phyloP scores from a whole-genome alignment of 2,888 invertebrate species.

The Conchocele bisecta region DNA sequence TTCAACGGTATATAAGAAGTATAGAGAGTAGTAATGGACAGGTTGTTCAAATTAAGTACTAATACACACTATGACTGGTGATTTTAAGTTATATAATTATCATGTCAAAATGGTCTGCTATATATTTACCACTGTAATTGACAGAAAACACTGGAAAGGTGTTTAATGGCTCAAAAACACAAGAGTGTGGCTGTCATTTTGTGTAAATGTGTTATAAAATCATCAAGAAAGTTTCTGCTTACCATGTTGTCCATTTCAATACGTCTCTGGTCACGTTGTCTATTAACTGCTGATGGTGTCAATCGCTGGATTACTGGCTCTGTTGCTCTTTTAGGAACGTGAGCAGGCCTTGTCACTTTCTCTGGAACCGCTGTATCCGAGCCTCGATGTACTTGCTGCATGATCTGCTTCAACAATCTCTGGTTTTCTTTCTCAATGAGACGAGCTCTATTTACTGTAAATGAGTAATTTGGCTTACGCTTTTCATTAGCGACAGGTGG shows the following conservation, averaged over 20 bases:
- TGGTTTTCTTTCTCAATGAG: constrained; percentile 79
- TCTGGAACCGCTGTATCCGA: constrained; percentile 35
- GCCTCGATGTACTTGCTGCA: constrained; percentile 58
- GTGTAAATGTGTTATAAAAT: not conserved
- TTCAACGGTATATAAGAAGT: too few relatives aligned
- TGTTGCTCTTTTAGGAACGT: constrained; percentile 27
- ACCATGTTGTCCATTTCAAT: constrained; percentile 85
- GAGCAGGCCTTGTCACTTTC: constrained; percentile 4
- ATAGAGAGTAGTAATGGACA: too few relatives aligned
- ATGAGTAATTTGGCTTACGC: constrained; percentile 68
- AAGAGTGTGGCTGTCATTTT: not conserved
- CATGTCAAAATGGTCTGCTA: too few relatives aligned
- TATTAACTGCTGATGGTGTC: constrained; percentile 84
- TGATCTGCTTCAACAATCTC: constrained; percentile 75
- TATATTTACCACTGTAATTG: too few relatives aligned
- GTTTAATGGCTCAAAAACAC: too few relatives aligned
- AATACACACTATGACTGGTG: too few relatives aligned
- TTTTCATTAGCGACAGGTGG: constrained; percentile 61
- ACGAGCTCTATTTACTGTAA: constrained; percentile 68
- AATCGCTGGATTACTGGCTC: constrained; percentile 61
- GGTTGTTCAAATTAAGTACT: too few relatives aligned
- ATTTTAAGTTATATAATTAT: too few relatives aligned
- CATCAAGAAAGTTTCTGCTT: constrained; percentile 56
- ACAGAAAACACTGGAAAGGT: too few relatives aligned
- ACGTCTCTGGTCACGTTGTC: constrained; percentile 83